Conservation (phyloP, 2,113 vertebrate species). For the Bubo scandiacus region DNA sequence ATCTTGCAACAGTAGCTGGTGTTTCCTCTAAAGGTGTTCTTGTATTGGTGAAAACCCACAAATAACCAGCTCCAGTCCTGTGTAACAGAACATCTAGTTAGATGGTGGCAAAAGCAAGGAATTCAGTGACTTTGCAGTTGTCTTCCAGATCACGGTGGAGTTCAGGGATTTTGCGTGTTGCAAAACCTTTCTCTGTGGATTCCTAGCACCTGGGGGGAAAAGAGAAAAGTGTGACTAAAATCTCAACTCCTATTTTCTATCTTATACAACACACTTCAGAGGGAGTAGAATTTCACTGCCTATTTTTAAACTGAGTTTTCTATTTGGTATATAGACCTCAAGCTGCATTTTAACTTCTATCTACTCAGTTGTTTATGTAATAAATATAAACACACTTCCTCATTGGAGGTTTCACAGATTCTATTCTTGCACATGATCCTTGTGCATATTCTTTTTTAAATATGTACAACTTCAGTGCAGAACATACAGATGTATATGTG, state of each 20-base stretch:
- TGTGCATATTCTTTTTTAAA: accelerated
- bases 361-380: background rate
- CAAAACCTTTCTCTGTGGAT: background rate
- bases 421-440: background rate
- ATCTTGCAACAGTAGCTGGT: background rate
- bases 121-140: background rate
- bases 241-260: background rate
- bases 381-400: background rate
- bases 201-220: background rate
- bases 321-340: background rate
- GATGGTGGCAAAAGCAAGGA: background rate
- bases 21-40: background rate
- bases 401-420: background rate
- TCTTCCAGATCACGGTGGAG: background rate
- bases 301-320: background rate
- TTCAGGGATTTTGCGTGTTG: accelerated
- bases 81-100: background rate
- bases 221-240: background rate
- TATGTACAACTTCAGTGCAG: background rate
- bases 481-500: accelerated
- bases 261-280: background rate
- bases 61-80: background rate
- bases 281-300: background rate
- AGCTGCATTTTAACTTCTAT: background rate
- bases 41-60: background rate